phyloP scores from a whole-genome alignment of 2,888 invertebrate genomes.

The Phortica magna region DNA sequence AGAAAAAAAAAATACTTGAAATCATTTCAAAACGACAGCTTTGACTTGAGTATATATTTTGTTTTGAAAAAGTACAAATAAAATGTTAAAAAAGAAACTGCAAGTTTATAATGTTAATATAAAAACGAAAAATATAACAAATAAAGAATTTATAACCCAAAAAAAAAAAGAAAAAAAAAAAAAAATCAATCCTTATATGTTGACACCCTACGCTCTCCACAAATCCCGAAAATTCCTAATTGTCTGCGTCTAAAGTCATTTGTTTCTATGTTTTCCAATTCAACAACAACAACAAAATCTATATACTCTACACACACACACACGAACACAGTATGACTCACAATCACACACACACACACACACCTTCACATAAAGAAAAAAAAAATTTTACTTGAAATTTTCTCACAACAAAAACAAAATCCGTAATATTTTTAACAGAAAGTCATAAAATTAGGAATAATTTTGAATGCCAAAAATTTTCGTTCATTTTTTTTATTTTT shows the following conservation, averaged over 20 bases:
- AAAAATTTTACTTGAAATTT: slow-evolving; percentile 61
- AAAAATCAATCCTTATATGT: slow-evolving; percentile 74
- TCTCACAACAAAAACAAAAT: slow-evolving; percentile 48
- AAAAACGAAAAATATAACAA: slow-evolving; percentile 46
- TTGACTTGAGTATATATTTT: slow-evolving; percentile 7
- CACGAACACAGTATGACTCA: slow-evolving; percentile 59
- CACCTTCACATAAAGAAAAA: slow-evolving; percentile 63
- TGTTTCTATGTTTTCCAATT: slow-evolving; percentile 79
- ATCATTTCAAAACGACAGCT: slow-evolving; percentile 18
- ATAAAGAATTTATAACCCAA: slow-evolving; percentile 36
- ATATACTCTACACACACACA: slow-evolving; percentile 62
- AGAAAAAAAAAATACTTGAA: not conserved
- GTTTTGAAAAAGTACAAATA: slow-evolving; percentile 39
- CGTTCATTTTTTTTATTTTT: too few relatives aligned
- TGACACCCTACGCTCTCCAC: slow-evolving; percentile 68
- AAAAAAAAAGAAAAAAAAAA: slow-evolving; percentile 44
- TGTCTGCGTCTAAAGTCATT: slow-evolving; percentile 89
- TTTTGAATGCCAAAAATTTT: too few relatives aligned
- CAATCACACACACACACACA: slow-evolving; percentile 49
- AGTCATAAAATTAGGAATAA: too few relatives aligned
- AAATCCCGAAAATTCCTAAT: slow-evolving; percentile 81
- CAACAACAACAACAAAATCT: slow-evolving; percentile 58
- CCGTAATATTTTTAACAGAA: not conserved
- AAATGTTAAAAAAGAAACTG: slow-evolving; percentile 41
- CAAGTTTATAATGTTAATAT: slow-evolving; percentile 51